These are phyloP conservation scores for Ochlodes sylvanus DNA, from an alignment of 2,888 invertebrate genomes.

Conservation along the genomic window DNA sequence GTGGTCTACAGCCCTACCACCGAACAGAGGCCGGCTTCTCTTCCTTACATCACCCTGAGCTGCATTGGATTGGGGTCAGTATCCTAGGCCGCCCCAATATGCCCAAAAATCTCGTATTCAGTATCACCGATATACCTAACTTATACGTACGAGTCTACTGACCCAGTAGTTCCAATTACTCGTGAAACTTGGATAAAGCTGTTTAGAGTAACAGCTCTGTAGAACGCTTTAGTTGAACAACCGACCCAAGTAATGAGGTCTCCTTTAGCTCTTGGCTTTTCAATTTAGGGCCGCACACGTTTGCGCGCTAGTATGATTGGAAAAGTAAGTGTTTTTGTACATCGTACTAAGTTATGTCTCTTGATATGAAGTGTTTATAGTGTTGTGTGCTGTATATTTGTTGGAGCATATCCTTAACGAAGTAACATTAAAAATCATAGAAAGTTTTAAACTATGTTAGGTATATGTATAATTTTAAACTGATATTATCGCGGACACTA, in stretches of 20 bases:
- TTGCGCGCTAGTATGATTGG: background rate
- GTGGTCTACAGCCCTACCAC: too few relatives aligned
- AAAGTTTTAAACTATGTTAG: too few relatives aligned
- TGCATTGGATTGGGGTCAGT: too few relatives aligned
- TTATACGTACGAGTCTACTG: background rate
- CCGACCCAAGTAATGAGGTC: slow-evolving; percentile 2
- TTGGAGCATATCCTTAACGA: too few relatives aligned
- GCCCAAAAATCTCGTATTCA: too few relatives aligned
- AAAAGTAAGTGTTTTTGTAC: slow-evolving; percentile 1
- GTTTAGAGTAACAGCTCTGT: slow-evolving; percentile 6
- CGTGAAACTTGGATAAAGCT: slow-evolving; percentile 3
- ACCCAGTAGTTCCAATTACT: slow-evolving; percentile 4
- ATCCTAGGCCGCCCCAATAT: too few relatives aligned
- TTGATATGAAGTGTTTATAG: background rate
- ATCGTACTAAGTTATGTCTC: background rate
- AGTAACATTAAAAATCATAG: too few relatives aligned
- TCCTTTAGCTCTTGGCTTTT: background rate
- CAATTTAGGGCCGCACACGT: background rate
- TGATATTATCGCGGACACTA: too few relatives aligned
- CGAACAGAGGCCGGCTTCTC: too few relatives aligned
- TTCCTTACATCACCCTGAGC: too few relatives aligned
- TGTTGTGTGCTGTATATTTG: too few relatives aligned
- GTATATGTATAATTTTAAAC: too few relatives aligned
- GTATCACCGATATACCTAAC: background rate
- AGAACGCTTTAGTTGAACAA: slow-evolving; percentile 6